A percentile compares a stretch with the other conserved stretches of the same genome.
phyloP scores from a whole-genome alignment of 2,888 invertebrate genomes.

The Oscheius sp. region DNA sequence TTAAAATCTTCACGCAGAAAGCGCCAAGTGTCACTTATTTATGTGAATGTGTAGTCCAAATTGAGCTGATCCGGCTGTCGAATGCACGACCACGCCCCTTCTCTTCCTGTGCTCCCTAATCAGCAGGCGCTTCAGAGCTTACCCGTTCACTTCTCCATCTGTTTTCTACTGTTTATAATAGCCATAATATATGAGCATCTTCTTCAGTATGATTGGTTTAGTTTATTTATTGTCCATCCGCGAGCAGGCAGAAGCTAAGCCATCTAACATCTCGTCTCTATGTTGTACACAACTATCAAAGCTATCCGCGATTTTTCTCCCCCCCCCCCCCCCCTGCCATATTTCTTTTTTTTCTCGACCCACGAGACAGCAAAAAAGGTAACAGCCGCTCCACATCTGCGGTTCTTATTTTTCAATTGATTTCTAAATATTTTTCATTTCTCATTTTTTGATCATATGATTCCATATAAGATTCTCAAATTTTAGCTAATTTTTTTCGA shows the following conservation, averaged over 20 bases:
- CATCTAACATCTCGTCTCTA: neutral
- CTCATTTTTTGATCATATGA: neutral
- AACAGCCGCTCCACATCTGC: slow-evolving; percentile 20
- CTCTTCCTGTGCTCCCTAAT: slow-evolving; percentile 31
- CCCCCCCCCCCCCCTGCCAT: neutral
- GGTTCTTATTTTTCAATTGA: neutral
- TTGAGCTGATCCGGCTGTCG: slow-evolving; percentile 31
- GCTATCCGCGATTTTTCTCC: too few relatives aligned
- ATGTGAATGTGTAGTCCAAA: slow-evolving; percentile 27
- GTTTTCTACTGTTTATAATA: slow-evolving; percentile 8
- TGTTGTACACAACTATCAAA: neutral
- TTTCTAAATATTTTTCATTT: neutral
- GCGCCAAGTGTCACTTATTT: slow-evolving; percentile 25
- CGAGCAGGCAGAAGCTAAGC: neutral
- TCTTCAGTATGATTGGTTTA: neutral
- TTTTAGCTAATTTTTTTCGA: too few relatives aligned
- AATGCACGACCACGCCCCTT: slow-evolving; percentile 29
- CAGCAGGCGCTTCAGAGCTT: slow-evolving; percentile 22
- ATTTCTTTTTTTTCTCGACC: neutral
- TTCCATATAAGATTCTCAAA: too few relatives aligned
- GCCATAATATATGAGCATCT: too few relatives aligned
- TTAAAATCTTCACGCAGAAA: slow-evolving; percentile 3
- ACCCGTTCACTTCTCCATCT: neutral
- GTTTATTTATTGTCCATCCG: slow-evolving; percentile 24
- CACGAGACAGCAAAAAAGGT: slow-evolving; percentile 13